Percentiles rank a stretch among this genome's conserved stretches.
Conservation (phyloP, 2,113 vertebrate genomes). For the Athene cunicularia region DNA sequence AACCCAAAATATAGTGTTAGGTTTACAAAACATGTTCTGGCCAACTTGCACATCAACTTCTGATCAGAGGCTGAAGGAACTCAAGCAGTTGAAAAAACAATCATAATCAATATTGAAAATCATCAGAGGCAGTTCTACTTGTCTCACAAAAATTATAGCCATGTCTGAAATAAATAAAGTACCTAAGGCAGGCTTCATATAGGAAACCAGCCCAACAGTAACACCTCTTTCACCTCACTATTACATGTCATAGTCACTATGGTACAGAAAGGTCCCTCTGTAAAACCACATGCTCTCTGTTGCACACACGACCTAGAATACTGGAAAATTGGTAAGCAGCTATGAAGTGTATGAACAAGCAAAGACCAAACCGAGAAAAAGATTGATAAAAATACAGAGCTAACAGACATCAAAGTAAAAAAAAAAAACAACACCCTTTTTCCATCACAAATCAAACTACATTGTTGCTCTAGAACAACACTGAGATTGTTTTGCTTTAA, state of each 20-base stretch:
- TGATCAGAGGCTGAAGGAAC: not conserved
- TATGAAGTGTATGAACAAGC: not conserved
- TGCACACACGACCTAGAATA: accelerated
- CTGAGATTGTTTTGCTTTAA: not conserved
- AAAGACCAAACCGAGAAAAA: not conserved
- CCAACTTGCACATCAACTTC: not conserved
- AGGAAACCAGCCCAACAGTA: not conserved
- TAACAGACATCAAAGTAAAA: not conserved
- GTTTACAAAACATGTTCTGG: not conserved
- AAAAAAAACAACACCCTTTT: not conserved
- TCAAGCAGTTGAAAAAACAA: not conserved
- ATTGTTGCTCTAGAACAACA: not conserved
- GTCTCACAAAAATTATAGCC: not conserved
- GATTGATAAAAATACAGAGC: not conserved
- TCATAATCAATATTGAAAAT: not conserved
- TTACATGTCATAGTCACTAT: not conserved
- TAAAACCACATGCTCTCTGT: not conserved
- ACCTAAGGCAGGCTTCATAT: not conserved
- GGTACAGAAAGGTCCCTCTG: not conserved
- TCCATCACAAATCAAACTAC: not conserved
- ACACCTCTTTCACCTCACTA: not conserved
- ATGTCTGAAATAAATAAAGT: not conserved
- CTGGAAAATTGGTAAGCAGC: not conserved
- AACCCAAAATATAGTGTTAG: not conserved
- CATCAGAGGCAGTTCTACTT: not conserved